Conservation (phyloP, 2,888 invertebrate genomes). For the Eutolmus rufibarbis region DNA sequence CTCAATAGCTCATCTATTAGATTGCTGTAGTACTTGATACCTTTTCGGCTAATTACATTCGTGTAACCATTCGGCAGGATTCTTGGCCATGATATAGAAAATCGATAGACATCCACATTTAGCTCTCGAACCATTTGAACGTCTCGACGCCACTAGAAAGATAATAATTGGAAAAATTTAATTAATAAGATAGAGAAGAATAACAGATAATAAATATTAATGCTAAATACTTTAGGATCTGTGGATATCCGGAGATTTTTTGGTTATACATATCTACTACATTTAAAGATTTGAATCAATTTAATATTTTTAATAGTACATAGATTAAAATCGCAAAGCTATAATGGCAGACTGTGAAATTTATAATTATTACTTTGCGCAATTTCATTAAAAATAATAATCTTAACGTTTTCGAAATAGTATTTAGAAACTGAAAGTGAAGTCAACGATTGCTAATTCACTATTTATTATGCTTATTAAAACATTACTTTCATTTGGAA, state of each 20-base stretch:
- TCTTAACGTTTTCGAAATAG: too few species aligned
- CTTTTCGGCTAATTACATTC: constrained; percentile 72
- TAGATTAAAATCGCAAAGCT: too few species aligned
- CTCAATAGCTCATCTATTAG: constrained; percentile 74
- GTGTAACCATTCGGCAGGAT: constrained; percentile 75
- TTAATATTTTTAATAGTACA: too few species aligned
- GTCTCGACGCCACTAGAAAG: constrained; percentile 66
- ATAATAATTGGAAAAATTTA: neutral
- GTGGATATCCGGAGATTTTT: neutral
- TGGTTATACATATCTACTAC: too few species aligned
- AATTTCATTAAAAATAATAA: too few species aligned
- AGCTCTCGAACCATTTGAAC: constrained; percentile 70
- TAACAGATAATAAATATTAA: neutral
- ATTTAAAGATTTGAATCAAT: too few species aligned
- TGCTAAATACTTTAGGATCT: neutral
- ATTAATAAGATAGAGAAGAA: neutral
- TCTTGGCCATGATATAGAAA: constrained; percentile 79
- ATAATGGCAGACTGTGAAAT: too few species aligned
- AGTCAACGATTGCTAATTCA: too few species aligned
- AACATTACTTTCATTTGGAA: too few species aligned
- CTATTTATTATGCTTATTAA: too few species aligned
- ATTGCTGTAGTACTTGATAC: constrained; percentile 78
- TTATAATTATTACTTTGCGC: too few species aligned
- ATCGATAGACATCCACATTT: constrained; percentile 73
- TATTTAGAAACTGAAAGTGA: too few species aligned